Percentiles rank a stretch among this genome's conserved stretches.
Conservation (phyloP, 2,888 invertebrate genomes). For the Tipula unca region DNA sequence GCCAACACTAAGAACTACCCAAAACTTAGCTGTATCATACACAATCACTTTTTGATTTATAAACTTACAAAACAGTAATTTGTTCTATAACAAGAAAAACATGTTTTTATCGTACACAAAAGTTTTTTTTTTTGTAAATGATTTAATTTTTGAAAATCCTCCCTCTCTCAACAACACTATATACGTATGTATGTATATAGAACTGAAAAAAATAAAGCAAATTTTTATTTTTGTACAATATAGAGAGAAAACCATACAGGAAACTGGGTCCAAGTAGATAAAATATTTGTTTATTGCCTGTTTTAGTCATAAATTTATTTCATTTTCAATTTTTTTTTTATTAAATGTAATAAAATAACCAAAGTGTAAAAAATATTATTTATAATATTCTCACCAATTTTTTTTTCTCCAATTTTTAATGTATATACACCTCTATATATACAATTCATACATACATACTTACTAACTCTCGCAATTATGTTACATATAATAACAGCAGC, state of each 20-base stretch:
- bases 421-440: no score
- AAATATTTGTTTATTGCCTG: slow-evolving; percentile 14
- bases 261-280: not conserved
- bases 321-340: not conserved
- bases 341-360: not conserved
- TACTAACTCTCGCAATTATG: not conserved
- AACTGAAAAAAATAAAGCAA: not conserved
- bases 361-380: slow-evolving; percentile 8
- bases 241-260: not conserved
- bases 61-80: slow-evolving; percentile 4
- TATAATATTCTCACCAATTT: not conserved
- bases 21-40: not conserved
- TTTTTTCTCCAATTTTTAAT: not conserved
- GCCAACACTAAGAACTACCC: not conserved
- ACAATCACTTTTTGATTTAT: not conserved
- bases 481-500: not conserved
- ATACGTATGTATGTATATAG: not conserved
- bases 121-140: not conserved
- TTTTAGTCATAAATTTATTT: slow-evolving; percentile 8
- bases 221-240: not conserved
- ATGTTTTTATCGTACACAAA: not conserved
- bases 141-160: not conserved
- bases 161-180: not conserved
- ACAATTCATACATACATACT: not conserved
- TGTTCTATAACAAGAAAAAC: not conserved